Percentiles rank a stretch among this genome's conserved stretches.
Evolutionary conservation across 2,888 invertebrate genomes (phyloP).

Genomic region (Trachelus stipa): DNA sequence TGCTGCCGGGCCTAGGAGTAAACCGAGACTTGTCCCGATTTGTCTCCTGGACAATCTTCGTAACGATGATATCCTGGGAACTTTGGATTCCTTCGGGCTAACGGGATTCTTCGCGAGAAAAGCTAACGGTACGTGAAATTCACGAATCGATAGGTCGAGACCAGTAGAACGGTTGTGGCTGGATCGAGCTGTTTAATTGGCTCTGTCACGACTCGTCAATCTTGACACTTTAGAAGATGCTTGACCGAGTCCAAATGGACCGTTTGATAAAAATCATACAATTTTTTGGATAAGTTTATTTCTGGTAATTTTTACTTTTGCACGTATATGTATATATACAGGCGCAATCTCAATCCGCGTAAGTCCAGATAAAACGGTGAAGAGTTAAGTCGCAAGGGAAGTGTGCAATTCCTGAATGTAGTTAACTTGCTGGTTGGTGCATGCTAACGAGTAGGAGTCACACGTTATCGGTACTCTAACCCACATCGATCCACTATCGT

Average conservation of each 20-base stretch:
- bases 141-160: not conserved
- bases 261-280: not conserved
- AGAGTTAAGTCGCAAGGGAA: not conserved
- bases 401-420: not conserved
- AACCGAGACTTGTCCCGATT: not conserved
- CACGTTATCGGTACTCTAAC: not conserved
- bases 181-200: not conserved
- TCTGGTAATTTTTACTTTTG: not conserved
- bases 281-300: not conserved
- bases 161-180: not conserved
- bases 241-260: not conserved
- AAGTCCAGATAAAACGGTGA: not conserved
- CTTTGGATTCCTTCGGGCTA: not conserved
- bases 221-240: not conserved
- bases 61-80: not conserved
- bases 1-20: not conserved
- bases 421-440: not conserved
- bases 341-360: not conserved
- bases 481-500: not conserved
- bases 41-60: not conserved
- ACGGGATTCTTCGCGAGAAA: not conserved
- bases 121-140: not conserved
- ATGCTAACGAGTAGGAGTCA: not conserved
- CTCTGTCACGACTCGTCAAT: not conserved
- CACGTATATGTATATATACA: too few relatives aligned